Percentiles rank a stretch among this genome's conserved stretches.
These are phyloP conservation scores for Botia kubotai DNA, from an alignment of 2,797 vertebrate species.

Conservation along the genomic window DNA sequence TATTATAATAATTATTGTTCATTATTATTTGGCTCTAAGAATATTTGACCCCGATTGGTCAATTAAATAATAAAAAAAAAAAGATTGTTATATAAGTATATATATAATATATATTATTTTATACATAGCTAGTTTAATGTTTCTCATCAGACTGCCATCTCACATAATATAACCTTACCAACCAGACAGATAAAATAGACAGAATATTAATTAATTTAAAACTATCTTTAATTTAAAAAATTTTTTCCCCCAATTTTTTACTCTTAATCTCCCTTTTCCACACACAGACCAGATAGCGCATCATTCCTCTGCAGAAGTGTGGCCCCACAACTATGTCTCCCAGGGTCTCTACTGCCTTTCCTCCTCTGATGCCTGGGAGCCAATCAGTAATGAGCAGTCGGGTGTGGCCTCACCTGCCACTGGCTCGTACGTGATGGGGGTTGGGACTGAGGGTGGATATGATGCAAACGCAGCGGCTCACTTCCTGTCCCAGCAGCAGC, in stretches of 20 bases:
- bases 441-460: conserved; percentile 82
- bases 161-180: too few species aligned
- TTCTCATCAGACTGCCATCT: not conserved
- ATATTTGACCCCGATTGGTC: conserved; percentile 2
- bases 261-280: not conserved
- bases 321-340: conserved; percentile 97
- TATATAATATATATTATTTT: too few species aligned
- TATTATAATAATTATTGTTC: not conserved
- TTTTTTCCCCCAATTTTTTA: too few species aligned
- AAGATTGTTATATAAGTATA: not conserved
- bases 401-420: conserved; percentile 89
- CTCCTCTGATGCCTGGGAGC: conserved; percentile 96
- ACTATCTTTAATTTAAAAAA: not conserved
- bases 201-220: too few species aligned
- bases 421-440: conserved; percentile 84
- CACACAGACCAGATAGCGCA: conserved; percentile 88
- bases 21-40: not conserved
- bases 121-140: not conserved
- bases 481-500: conserved; percentile 86
- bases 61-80: not conserved
- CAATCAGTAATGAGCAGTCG: conserved; percentile 89
- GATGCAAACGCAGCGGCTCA: conserved; percentile 86
- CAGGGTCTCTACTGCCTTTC: conserved; percentile 99
- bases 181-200: too few species aligned
- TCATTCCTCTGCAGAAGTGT: conserved; percentile 94